phyloP scores from a whole-genome alignment of 2,113 vertebrate species.

The Channa argus region DNA sequence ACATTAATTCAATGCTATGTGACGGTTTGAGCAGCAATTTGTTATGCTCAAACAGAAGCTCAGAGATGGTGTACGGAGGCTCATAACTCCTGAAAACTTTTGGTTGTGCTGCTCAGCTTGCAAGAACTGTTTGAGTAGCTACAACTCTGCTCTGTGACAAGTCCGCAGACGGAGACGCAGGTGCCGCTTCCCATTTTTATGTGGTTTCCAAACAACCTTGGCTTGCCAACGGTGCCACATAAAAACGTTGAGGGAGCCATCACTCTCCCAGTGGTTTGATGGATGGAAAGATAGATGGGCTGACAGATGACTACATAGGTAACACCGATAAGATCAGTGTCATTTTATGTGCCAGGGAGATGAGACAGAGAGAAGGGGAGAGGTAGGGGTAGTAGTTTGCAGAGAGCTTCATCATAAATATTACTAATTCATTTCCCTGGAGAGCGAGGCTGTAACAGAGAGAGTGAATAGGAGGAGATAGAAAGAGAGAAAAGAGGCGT shows the following conservation, averaged over 20 bases:
- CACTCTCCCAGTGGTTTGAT: constrained; percentile 73
- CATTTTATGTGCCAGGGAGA: constrained; percentile 75
- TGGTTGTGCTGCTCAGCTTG: constrained; percentile 20
- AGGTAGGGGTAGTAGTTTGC: constrained; percentile 46
- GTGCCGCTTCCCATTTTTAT: constrained; percentile 70
- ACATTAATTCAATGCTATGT: constrained; percentile 38
- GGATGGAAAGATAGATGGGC: constrained; percentile 76
- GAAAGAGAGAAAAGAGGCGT: constrained; percentile 27
- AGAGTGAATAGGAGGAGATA: constrained; percentile 50
- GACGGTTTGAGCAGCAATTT: constrained; percentile 34
- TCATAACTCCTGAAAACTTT: constrained; percentile 48
- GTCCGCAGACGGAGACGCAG: constrained; percentile 61
- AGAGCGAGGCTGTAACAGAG: constrained; percentile 52
- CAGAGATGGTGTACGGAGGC: constrained; percentile 29
- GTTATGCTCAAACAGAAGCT: constrained; percentile 34
- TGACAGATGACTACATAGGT: constrained; percentile 79
- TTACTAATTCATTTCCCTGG: constrained; percentile 81
- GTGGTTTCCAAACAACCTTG: constrained; percentile 73
- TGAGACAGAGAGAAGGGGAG: constrained; percentile 58
- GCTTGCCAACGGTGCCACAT: constrained; percentile 61
- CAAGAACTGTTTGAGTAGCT: constrained; percentile 38
- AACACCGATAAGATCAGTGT: constrained; percentile 79
- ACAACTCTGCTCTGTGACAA: constrained; percentile 50
- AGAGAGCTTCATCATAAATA: constrained; percentile 77
- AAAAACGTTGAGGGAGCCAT: constrained; percentile 66